These are phyloP conservation scores for Aegypius monachus DNA, from an alignment of 2,113 vertebrate species.

Conservation along the genomic window DNA sequence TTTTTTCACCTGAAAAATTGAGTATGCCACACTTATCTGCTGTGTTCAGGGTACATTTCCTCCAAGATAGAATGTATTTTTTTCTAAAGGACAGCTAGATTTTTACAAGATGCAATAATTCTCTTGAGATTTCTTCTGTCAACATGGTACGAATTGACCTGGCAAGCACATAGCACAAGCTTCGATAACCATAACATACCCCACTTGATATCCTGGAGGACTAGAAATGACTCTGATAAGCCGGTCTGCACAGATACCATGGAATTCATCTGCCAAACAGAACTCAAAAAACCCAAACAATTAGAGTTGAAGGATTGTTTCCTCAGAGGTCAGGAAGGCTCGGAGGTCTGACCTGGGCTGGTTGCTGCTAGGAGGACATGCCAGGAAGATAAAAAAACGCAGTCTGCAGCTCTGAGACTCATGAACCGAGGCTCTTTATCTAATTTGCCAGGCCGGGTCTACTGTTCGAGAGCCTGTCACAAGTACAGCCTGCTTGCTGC, in stretches of 20 bases:
- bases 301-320: neutral
- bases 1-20: neutral
- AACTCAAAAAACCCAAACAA: neutral
- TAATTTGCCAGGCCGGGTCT: neutral
- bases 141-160: neutral
- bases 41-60: neutral
- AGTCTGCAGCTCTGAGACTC: neutral
- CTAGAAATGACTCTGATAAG: neutral
- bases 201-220: neutral
- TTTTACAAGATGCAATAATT: neutral
- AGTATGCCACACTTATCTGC: neutral
- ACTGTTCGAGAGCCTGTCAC: neutral
- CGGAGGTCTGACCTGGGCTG: neutral
- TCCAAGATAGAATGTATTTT: neutral
- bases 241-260: neutral
- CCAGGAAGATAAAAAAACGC: neutral
- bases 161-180: neutral
- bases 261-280: neutral
- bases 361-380: neutral
- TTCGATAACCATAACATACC: neutral
- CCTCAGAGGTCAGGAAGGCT: neutral
- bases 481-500: neutral
- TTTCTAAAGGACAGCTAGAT: neutral
- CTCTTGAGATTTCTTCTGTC: neutral
- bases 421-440: neutral